These are phyloP conservation scores for Linepithema humile DNA, from an alignment of 1,140 invertebrate species.

Conservation along the genomic window DNA sequence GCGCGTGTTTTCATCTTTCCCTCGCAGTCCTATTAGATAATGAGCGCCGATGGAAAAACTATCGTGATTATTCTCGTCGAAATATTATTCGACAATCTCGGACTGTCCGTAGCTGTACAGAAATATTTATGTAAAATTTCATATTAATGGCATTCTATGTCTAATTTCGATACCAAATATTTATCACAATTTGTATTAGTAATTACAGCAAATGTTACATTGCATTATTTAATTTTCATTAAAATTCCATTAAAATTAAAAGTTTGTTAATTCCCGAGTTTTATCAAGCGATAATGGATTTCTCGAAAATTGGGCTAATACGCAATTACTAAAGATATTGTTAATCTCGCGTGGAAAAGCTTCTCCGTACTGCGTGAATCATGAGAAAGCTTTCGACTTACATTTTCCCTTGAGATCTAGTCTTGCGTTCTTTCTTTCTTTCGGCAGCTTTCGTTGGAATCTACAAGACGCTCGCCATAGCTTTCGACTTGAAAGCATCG, in stretches of 20 bases:
- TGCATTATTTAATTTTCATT: too few relatives aligned
- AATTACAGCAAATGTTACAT: background rate
- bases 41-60: background rate
- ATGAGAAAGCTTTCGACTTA: conserved; percentile 43
- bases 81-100: background rate
- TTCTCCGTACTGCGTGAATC: background rate
- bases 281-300: background rate
- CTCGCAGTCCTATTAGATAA: conserved; percentile 51
- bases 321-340: background rate
- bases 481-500: conserved; percentile 75
- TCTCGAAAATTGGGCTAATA: background rate
- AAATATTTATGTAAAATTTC: background rate
- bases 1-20: background rate
- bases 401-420: conserved; percentile 51
- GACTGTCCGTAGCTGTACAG: background rate
- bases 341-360: background rate
- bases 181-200: background rate
- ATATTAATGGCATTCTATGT: background rate
- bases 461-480: conserved; percentile 58
- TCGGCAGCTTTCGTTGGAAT: conserved; percentile 64
- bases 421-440: conserved; percentile 62
- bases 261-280: background rate
- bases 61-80: background rate
- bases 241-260: background rate
- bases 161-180: background rate